These are phyloP conservation scores for Seison nebaliae DNA, from an alignment of 1,140 invertebrate genomes.

Conservation along the genomic window DNA sequence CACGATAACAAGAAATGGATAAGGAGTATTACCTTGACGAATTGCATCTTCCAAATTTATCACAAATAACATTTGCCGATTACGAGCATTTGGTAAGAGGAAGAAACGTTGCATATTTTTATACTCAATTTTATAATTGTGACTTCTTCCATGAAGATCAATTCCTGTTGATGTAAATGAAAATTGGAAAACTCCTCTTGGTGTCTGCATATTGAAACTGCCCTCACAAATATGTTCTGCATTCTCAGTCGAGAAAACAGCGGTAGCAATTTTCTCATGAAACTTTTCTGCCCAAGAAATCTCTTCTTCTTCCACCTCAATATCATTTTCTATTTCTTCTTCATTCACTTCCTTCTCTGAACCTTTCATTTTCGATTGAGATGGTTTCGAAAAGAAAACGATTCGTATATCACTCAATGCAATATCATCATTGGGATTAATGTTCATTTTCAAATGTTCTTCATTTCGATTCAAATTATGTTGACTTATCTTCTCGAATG, in stretches of 20 bases:
- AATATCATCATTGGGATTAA: too few species aligned
- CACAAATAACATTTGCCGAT: constrained; percentile 93
- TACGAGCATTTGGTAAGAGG: constrained; percentile 80
- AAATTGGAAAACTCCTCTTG: constrained; percentile 90
- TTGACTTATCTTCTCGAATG: too few species aligned
- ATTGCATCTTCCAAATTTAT: constrained; percentile 83
- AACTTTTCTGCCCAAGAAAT: neutral
- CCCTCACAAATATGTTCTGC: too few species aligned
- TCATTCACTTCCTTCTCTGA: too few species aligned
- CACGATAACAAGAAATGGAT: constrained; percentile 69
- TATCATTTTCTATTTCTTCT: neutral
- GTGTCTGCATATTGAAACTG: too few species aligned
- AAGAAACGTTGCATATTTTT: constrained; percentile 75
- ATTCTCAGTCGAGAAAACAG: too few species aligned
- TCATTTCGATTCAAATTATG: too few species aligned
- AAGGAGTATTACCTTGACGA: constrained; percentile 80
- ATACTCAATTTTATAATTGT: constrained; percentile 97
- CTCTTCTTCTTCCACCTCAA: too few species aligned
- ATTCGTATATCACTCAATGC: too few species aligned
- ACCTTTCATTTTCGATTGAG: too few species aligned
- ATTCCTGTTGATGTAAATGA: constrained; percentile 90
- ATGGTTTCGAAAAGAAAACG: too few species aligned
- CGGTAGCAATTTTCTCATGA: neutral
- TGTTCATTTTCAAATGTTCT: too few species aligned
- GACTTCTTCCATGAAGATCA: constrained; percentile 96